Conservation (phyloP, 2,797 vertebrate genomes). For the Anabacerthia variegaticeps region DNA sequence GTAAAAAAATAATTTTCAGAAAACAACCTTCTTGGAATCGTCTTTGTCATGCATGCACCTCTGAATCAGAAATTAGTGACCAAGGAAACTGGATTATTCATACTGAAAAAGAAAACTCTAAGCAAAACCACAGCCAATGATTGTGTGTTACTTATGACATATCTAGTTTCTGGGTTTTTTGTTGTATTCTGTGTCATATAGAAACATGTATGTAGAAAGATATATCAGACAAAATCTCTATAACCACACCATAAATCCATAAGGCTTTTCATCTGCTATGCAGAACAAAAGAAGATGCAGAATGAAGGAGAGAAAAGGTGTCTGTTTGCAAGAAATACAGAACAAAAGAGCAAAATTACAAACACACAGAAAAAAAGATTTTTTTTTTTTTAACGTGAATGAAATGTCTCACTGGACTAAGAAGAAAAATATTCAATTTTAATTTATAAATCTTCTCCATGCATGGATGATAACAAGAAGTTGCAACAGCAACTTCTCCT, state of each 20-base stretch:
- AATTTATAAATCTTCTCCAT: not conserved
- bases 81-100: not conserved
- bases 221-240: not conserved
- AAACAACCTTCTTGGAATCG: not conserved
- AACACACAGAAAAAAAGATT: not conserved
- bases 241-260: not conserved
- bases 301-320: not conserved
- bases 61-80: not conserved
- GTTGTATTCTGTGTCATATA: not conserved
- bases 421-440: not conserved
- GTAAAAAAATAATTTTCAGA: not conserved
- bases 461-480: not conserved
- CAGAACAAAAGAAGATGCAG: not conserved
- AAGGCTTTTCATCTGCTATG: not conserved
- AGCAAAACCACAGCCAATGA: not conserved
- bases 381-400: not conserved
- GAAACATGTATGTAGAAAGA: not conserved
- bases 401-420: not conserved
- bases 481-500: not conserved
- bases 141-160: not conserved
- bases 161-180: not conserved
- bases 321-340: not conserved
- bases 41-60: not conserved
- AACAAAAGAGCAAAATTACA: not conserved
- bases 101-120: not conserved